Base-by-base conservation (phyloP, 2,797 vertebrate species). In the Cynodonichthys magdalenae region DNA sequence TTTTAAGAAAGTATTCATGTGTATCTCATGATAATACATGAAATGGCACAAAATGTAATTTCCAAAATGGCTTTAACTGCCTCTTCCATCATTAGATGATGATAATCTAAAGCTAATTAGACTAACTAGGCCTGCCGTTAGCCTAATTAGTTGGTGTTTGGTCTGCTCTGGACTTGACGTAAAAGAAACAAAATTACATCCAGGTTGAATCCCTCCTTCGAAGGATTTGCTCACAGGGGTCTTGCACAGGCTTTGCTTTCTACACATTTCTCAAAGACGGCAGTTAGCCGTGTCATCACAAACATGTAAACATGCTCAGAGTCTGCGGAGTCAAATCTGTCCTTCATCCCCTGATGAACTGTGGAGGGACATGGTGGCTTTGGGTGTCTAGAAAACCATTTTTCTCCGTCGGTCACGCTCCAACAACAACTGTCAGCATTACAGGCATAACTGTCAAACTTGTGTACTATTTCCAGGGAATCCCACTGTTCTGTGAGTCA, bases 201-300 rank as follows among this genome's bases (percentile, higher is more conserved):
- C 48, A 41, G 65, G 47, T 54, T 15, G 15, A 14, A 56, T 34
- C 53, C 28, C 2, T 74, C 51, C 70, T 57, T 56, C 18, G 20
- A 46, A 66, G 36, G 20, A 50, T 72, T 62, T 69, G 56, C 68
- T 44, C 66, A 17, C 59, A 53, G n/a, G 47, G 63, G 52, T 65
- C 55, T 62, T 36, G 59, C 64, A 68, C 67, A 77, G 75, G 75
- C 74, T 69, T 80, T 10, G 18, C 18, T 45, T 59, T 20, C 52
- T 82, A 77, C 87, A 75, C 85, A 69, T 87, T 84, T 81, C 31
- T 34, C 53, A 79, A 67, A 59, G 75, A 41, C 69, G 66, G 39
- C 49, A 2, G 83, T 82, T 76, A 76, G 68, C 53, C 41, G 62
- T 66, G 78, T 87, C 87, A 79, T 73, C 64, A 52, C 71, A 55